A percentile compares a stretch with the other conserved stretches of the same genome.
Conservation (phyloP, 2,113 vertebrate genomes). For the Ceyx margarethae region DNA sequence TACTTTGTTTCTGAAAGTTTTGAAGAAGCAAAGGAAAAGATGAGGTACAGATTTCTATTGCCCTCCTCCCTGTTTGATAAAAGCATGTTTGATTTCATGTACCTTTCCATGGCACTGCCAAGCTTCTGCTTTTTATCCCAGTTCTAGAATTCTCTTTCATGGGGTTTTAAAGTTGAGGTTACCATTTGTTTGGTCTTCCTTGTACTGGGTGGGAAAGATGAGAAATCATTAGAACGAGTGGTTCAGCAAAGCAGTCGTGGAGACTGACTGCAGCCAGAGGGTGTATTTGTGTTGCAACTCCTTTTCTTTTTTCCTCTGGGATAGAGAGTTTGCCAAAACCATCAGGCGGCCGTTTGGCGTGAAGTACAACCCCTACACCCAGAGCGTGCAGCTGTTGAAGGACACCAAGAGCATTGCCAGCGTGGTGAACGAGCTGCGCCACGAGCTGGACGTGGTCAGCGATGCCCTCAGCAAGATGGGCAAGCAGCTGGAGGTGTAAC, state of each 20-base stretch:
- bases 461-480: constrained; percentile 90
- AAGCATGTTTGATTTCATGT: not conserved
- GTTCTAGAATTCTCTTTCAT: not conserved
- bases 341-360: constrained; percentile 95
- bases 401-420: constrained; percentile 89
- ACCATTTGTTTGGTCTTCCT: not conserved
- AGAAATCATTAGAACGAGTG: not conserved
- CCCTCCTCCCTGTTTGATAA: not conserved
- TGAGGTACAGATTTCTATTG: constrained; percentile 80
- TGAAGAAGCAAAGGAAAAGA: constrained; percentile 95
- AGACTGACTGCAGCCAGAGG: not conserved
- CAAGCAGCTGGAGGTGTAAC: constrained; percentile 83
- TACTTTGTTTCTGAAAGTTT: constrained; percentile 96
- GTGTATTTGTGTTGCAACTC: not conserved
- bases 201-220: not conserved
- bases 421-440: constrained; percentile 87
- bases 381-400: constrained; percentile 90
- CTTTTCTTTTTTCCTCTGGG: not conserved
- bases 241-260: not conserved
- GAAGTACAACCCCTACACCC: constrained; percentile 95
- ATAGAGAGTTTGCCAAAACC: constrained; percentile 96
- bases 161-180: not conserved
- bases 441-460: constrained; percentile 90
- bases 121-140: not conserved
- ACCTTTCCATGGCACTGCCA: not conserved